Percentiles rank a stretch among this genome's conserved stretches.
Evolutionary conservation across 2,797 vertebrate species (phyloP).

Genomic region (Glyptemys insculpta): DNA sequence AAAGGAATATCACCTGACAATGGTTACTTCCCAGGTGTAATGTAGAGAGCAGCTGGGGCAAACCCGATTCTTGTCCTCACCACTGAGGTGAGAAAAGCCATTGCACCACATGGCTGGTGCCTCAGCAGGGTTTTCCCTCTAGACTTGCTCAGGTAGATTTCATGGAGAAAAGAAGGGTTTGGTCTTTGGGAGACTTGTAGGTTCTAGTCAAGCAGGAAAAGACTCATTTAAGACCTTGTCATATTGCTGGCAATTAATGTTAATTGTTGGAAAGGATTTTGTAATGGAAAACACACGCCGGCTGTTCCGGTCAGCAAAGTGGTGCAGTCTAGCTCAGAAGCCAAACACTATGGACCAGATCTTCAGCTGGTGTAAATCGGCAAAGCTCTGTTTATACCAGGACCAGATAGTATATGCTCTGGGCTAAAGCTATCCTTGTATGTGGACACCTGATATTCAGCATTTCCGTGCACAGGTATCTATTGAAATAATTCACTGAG

Average conservation of each 20-base stretch:
- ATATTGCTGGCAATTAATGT: accelerated
- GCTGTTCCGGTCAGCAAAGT: accelerated
- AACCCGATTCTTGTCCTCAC: neutral
- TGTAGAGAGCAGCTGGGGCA: neutral
- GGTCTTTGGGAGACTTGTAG: accelerated
- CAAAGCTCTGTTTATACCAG: accelerated
- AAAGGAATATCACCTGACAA: neutral
- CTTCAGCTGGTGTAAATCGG: accelerated
- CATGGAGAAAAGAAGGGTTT: too few species aligned
- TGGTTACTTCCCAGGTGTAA: neutral
- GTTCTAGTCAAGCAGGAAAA: neutral
- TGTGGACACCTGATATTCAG: neutral
- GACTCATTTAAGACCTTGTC: neutral
- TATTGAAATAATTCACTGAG: neutral
- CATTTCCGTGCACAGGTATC: neutral
- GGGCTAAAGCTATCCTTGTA: accelerated
- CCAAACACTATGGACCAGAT: accelerated
- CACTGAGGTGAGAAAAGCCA: neutral
- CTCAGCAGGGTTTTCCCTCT: accelerated
- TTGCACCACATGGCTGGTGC: neutral
- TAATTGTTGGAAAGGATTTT: accelerated
- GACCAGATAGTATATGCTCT: accelerated
- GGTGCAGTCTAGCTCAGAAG: neutral
- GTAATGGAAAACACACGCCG: accelerated
- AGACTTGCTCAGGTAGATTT: neutral